These are phyloP conservation scores for Salpingus planirostris DNA, from an alignment of 2,888 invertebrate species.

Conservation along the genomic window DNA sequence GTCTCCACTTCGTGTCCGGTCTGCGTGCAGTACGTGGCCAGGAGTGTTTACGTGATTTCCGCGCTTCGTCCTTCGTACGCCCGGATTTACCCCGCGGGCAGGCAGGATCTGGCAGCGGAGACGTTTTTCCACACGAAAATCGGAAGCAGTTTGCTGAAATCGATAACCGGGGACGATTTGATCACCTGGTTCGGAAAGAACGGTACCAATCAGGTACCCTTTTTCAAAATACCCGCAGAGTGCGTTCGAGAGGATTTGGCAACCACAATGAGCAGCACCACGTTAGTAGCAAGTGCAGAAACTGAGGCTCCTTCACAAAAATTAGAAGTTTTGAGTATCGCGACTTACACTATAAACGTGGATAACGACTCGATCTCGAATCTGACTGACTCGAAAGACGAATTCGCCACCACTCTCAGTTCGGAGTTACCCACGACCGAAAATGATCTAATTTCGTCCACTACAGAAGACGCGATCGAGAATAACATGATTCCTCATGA, in stretches of 20 bases:
- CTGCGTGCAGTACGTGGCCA: constrained; percentile 52
- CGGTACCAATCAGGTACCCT: constrained; percentile 32
- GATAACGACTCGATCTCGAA: constrained; percentile 23
- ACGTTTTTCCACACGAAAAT: constrained; percentile 54
- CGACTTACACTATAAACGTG: constrained; percentile 31
- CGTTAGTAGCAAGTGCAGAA: constrained; percentile 6
- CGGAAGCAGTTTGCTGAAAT: constrained; percentile 51
- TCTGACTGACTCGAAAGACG: constrained; percentile 8
- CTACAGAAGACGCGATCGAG: constrained; percentile 2
- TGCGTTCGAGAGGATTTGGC: constrained; percentile 10
- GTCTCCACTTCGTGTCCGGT: constrained; percentile 52
- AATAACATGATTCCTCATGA: constrained; percentile 2
- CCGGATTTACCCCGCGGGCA: constrained; percentile 52
- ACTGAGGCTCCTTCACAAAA: constrained; percentile 15
- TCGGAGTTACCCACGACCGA: not conserved
- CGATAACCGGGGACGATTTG: constrained; percentile 56
- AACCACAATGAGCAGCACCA: constrained; percentile 2
- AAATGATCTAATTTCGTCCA: constrained; percentile 3
- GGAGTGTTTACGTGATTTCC: constrained; percentile 52
- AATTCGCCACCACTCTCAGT: not conserved
- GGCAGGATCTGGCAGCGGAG: constrained; percentile 55
- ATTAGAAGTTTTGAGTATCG: constrained; percentile 23
- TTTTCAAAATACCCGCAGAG: constrained; percentile 11
- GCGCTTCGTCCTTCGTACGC: constrained; percentile 56
- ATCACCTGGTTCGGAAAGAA: constrained; percentile 60